phyloP scores from a whole-genome alignment of 2,797 vertebrate genomes.

The Muscicapa striata region DNA sequence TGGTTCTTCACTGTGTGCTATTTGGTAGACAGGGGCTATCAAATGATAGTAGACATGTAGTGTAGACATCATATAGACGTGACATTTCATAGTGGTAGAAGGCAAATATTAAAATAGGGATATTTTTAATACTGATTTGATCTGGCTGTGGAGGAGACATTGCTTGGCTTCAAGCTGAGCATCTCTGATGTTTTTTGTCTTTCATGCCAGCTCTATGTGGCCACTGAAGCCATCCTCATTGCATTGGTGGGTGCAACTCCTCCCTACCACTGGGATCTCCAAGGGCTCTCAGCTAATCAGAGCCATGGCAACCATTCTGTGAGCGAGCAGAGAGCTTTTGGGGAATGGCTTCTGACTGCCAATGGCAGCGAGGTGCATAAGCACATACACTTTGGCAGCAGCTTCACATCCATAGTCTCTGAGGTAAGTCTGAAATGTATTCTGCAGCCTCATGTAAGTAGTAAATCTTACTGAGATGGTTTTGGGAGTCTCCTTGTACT shows the following conservation, averaged over 20 bases:
- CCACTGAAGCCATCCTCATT: conserved; percentile 79
- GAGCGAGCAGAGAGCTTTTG: conserved; percentile 54
- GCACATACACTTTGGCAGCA: conserved; percentile 74
- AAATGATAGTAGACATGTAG: too few relatives aligned
- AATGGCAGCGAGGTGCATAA: conserved; percentile 73
- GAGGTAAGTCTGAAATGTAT: conserved; percentile 71
- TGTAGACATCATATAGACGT: too few relatives aligned
- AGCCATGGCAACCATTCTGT: conserved; percentile 68
- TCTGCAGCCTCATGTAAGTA: neutral
- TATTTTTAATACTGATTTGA: neutral
- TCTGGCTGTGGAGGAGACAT: neutral
- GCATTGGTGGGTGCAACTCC: conserved; percentile 78
- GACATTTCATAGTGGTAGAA: neutral
- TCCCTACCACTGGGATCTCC: conserved; percentile 78
- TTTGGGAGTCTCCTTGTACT: neutral
- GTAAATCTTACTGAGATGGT: neutral
- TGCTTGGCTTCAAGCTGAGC: neutral
- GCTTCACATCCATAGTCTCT: conserved; percentile 81
- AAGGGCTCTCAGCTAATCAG: conserved; percentile 56
- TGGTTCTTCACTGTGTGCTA: neutral
- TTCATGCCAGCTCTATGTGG: conserved; percentile 76
- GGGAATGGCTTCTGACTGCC: conserved; percentile 76
- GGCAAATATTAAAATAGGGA: neutral
- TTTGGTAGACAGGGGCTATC: neutral
- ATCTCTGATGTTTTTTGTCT: conserved; percentile 13